Evolutionary conservation across 2,888 invertebrate species (phyloP).

Genomic region (Cataglyphis albicans): DNA sequence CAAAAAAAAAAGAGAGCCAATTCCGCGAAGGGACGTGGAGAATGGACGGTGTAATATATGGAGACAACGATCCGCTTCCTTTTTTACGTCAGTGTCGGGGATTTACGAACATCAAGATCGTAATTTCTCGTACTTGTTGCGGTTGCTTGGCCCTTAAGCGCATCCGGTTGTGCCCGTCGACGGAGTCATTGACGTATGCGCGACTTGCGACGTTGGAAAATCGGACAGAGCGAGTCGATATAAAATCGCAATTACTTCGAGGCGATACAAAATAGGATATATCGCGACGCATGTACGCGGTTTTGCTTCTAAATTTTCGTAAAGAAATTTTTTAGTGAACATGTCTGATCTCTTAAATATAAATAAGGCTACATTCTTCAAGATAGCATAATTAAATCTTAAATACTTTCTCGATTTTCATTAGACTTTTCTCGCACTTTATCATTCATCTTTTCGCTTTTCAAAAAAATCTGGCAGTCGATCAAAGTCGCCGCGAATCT

Average conservation of each 20-base stretch:
- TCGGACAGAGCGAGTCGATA: neutral
- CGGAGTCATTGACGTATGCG: conserved; percentile 1
- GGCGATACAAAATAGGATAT: neutral
- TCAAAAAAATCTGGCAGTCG: neutral
- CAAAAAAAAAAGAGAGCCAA: conserved; percentile 4
- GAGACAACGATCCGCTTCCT: conserved; percentile 36
- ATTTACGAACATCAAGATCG: conserved; percentile 35
- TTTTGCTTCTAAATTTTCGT: neutral
- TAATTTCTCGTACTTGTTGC: conserved; percentile 32
- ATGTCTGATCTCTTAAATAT: neutral
- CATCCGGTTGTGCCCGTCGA: conserved; percentile 26
- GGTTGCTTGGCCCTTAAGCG: conserved; percentile 17
- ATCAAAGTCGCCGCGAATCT: conserved; percentile 9
- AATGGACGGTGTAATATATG: conserved; percentile 27
- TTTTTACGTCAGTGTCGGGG: conserved; percentile 23
- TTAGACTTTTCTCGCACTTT: neutral
- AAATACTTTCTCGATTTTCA: neutral
- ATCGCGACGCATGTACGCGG: neutral
- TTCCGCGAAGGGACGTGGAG: conserved; percentile 2
- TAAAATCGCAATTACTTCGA: neutral
- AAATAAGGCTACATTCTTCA: neutral
- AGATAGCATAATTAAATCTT: neutral
- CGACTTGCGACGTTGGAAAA: conserved; percentile 18
- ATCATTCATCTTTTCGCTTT: neutral
- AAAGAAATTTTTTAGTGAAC: neutral